These are phyloP conservation scores for Potamarius usumacintae DNA, from an alignment of 2,113 vertebrate genomes.

Conservation along the genomic window DNA sequence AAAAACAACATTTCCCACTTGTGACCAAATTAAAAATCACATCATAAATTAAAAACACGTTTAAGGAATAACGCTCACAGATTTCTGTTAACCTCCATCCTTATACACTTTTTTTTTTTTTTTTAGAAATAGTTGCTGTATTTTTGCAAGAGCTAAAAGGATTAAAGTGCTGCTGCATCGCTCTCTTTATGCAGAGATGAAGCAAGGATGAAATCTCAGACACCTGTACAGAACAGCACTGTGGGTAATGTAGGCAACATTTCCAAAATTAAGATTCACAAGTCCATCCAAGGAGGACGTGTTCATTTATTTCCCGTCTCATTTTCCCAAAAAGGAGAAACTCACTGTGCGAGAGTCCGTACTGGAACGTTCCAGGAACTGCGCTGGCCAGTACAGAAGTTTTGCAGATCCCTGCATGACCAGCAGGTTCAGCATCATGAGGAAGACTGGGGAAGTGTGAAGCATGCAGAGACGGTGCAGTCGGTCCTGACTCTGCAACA, in stretches of 20 bases:
- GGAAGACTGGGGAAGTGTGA: conserved; percentile 75
- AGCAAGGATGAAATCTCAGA: not conserved
- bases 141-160: not conserved
- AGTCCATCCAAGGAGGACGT: not conserved
- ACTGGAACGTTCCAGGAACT: conserved; percentile 80
- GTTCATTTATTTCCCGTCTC: not conserved
- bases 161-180: not conserved
- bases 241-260: not conserved
- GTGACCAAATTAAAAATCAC: too few species aligned
- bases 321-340: not conserved
- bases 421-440: conserved; percentile 73
- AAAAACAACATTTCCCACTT: too few species aligned
- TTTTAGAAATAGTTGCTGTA: too few species aligned
- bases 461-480: conserved; percentile 73
- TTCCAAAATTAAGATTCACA: too few species aligned
- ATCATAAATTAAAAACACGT: not conserved
- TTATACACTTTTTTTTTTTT: too few species aligned
- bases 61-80: too few species aligned
- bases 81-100: too few species aligned
- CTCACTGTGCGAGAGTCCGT: conserved; percentile 81
- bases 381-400: conserved; percentile 79
- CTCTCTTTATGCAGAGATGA: not conserved
- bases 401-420: conserved; percentile 74
- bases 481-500: conserved; percentile 29
- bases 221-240: not conserved